Conservation (phyloP, 2,888 invertebrate species). For the Gari tellinella region DNA sequence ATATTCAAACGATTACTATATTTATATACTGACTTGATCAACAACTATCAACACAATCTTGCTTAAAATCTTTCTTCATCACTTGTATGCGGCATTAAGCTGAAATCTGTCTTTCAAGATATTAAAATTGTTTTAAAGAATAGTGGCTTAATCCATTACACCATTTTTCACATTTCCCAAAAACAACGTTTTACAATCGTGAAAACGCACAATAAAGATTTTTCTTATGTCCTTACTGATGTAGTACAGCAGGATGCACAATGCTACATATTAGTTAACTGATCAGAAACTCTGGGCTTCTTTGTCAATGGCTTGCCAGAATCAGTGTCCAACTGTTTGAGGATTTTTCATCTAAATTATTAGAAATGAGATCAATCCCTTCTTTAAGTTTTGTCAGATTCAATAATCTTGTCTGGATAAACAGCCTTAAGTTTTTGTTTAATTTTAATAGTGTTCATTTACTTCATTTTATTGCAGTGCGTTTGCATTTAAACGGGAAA, state of each 20-base stretch:
- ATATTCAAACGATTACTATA: too few species aligned
- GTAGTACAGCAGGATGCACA: too few species aligned
- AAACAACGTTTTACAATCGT: too few species aligned
- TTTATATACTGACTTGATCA: too few species aligned
- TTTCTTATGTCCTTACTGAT: too few species aligned
- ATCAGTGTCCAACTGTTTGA: conserved; percentile 13
- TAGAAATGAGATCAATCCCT: conserved; percentile 54
- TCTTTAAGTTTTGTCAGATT: conserved; percentile 44
- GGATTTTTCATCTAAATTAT: conserved; percentile 37
- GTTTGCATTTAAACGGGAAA: neutral
- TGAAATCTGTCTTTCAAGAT: too few species aligned
- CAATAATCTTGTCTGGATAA: conserved; percentile 17
- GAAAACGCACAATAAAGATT: too few species aligned
- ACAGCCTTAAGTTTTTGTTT: conserved; percentile 37
- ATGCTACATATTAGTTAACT: conserved; percentile 22
- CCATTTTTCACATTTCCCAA: too few species aligned
- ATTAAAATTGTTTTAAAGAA: too few species aligned
- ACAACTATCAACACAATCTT: conserved; percentile 49
- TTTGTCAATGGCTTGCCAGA: conserved; percentile 36
- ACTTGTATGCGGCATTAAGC: too few species aligned
- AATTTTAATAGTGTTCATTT: conserved; percentile 33
- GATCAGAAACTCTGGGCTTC: conserved; percentile 30
- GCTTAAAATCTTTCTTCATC: conserved; percentile 53
- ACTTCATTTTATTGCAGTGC: conserved; percentile 47
- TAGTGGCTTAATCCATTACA: too few species aligned